Conservation (phyloP, 1,140 invertebrate genomes). For the Temnothorax curvispinosus region DNA sequence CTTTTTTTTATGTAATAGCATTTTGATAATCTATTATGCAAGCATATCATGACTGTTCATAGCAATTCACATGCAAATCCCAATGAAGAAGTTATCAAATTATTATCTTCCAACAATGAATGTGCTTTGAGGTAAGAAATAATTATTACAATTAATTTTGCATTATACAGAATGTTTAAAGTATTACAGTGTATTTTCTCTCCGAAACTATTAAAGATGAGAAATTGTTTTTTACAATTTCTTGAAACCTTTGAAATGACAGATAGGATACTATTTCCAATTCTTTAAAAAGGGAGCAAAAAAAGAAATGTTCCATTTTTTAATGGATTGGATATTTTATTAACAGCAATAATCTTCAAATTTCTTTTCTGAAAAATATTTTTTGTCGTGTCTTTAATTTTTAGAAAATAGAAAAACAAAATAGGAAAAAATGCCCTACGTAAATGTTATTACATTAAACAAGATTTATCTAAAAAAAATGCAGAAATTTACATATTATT, state of each 20-base stretch:
- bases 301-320: not conserved
- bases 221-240: not conserved
- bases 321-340: not conserved
- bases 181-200: not conserved
- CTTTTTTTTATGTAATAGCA: conserved; percentile 83
- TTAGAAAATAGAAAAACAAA: not conserved
- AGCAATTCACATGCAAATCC: conserved; percentile 79
- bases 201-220: not conserved
- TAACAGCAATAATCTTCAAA: not conserved
- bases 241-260: not conserved
- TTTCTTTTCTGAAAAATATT: not conserved
- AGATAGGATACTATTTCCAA: not conserved
- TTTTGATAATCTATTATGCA: conserved; percentile 91
- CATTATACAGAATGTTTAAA: not conserved
- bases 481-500: not conserved
- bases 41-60: conserved; percentile 93
- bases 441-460: not conserved
- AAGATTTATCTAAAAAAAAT: not conserved
- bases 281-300: not conserved
- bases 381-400: not conserved
- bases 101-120: not conserved
- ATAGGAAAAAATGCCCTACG: not conserved
- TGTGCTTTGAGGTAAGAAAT: conserved; percentile 53
- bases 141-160: not conserved
- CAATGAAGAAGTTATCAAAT: not conserved